Evolutionary conservation across 2,888 invertebrate genomes (phyloP), one percentile per base, ranked within the genome.

Genomic region (Dicroscelio sp.): DNA sequence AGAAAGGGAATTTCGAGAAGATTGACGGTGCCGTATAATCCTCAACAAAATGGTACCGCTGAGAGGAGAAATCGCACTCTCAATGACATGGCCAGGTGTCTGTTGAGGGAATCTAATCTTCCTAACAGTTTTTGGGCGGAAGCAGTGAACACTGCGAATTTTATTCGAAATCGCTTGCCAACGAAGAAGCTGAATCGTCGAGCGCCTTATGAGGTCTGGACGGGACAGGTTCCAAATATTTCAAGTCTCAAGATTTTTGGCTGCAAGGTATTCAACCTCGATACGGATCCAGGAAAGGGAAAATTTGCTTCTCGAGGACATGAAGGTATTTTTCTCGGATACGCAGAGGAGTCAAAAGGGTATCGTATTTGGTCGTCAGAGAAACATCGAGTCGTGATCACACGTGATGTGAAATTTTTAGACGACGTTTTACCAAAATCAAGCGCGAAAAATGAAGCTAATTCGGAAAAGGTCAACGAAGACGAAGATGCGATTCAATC

Each of bases 1-100:
- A 55, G 79, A 20, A 73, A 92, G 20, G 95, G 95, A 52, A 96
- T 96, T 23, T 27, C 58, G 0, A 93, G 95, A 75, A 88, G 94
- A 78, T 71, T 92, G 6, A 93, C 95, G 0, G 92, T 94, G 14
- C 92, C 95, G 2, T 35, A 84, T 55, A 88, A 88, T 31, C 84
- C 78, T 10, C 63, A 88, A 25, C 84, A 83, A 63, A 88, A 73
- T n/a, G 80, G 73, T 23, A 80, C 52, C 17, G 86, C 79, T 27
- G 79, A 84, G 20, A 43, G 79, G 63, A 85, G 33, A 69, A 89
- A 85, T 30, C 48, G 88, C 1, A 88, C 88, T 5, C n/a, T 88
- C 17, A 58, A 60, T 20, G 83, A 88, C 43, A 35, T 71, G 63
- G 79, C 79, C 55, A 78, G 73, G 20, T 73, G 75, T n/a, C 73